Conservation (phyloP, 2,797 vertebrate species). For the Microctenopoma steveboyesi region DNA sequence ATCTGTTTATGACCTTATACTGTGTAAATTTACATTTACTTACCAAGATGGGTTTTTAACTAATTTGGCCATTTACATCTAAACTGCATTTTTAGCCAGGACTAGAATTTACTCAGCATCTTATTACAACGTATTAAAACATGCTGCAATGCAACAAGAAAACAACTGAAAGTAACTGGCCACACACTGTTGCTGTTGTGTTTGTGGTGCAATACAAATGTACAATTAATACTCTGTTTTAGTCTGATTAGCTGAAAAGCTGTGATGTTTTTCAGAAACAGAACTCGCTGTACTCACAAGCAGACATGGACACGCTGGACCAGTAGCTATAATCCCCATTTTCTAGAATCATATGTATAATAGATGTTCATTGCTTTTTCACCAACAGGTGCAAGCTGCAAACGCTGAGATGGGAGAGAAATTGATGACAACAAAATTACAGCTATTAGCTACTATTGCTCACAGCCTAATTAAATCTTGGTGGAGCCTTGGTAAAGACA, state of each 20-base stretch:
- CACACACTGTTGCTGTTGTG: neutral
- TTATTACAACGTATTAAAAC: too few relatives aligned
- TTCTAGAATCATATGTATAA: constrained; percentile 7
- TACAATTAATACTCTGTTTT: constrained; percentile 3
- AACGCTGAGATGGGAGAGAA: constrained; percentile 2
- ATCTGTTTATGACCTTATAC: too few relatives aligned
- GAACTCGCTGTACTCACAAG: constrained; percentile 13
- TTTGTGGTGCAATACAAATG: neutral
- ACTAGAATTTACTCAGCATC: too few relatives aligned
- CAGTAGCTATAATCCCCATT: constrained; percentile 1
- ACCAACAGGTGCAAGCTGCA: constrained; percentile 15
- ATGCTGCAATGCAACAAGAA: neutral
- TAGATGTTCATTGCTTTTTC: constrained; percentile 4
- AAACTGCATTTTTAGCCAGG: too few relatives aligned
- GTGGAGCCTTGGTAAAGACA: neutral
- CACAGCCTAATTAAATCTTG: neutral
- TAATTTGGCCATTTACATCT: too few relatives aligned
- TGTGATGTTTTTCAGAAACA: constrained; percentile 12
- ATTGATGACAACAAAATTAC: neutral
- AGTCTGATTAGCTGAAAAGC: constrained; percentile 6
- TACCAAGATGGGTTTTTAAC: too few relatives aligned
- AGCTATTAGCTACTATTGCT: neutral
- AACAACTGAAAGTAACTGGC: neutral
- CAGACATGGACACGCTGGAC: constrained; percentile 8
- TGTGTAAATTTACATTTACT: too few relatives aligned